phyloP scores from a whole-genome alignment of 2,113 vertebrate species.

The Tichodroma muraria region DNA sequence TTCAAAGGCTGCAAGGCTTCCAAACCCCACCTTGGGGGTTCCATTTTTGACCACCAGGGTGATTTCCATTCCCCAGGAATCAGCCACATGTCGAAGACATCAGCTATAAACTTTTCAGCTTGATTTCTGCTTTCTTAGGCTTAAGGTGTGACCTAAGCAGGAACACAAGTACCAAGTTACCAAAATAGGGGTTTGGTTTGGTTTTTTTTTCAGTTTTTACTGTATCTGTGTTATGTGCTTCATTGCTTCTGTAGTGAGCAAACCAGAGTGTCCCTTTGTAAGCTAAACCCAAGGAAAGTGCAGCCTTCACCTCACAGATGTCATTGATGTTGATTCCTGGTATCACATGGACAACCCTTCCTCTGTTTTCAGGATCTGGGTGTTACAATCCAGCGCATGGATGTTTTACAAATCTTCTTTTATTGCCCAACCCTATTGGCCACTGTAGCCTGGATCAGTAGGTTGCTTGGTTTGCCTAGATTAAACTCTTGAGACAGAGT shows the following conservation, averaged over 20 bases:
- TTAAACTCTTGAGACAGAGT: slow-evolving; percentile 26
- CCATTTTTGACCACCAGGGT: background rate
- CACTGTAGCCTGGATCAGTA: background rate
- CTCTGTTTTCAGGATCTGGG: background rate
- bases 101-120: background rate
- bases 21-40: background rate
- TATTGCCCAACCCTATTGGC: background rate
- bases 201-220: background rate
- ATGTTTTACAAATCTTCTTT: background rate
- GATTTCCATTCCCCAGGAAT: background rate
- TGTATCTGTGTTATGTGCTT: background rate
- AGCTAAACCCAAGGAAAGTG: background rate
- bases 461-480: slow-evolving; percentile 29
- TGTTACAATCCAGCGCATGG: background rate
- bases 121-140: background rate
- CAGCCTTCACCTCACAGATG: background rate
- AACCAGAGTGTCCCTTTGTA: background rate
- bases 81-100: background rate
- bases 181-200: rapidly evolving
- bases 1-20: background rate
- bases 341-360: background rate
- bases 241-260: background rate
- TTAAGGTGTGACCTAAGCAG: background rate
- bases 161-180: too few relatives aligned
- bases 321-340: background rate